Percentiles rank a stretch among this genome's conserved stretches.
Conservation (phyloP, 2,888 invertebrate genomes). For the Erebia aethiops region DNA sequence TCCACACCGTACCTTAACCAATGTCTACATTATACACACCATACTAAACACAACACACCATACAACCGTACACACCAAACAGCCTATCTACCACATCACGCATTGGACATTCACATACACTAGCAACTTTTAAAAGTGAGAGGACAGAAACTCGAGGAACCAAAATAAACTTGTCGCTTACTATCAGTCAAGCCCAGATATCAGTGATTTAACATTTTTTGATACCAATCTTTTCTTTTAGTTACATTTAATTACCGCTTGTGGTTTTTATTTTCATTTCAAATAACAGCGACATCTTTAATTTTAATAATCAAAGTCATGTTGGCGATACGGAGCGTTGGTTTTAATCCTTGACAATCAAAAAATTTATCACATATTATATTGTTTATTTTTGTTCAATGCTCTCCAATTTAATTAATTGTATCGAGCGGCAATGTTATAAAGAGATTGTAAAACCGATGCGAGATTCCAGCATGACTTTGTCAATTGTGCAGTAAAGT, state of each 20-base stretch:
- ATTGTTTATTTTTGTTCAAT: slow-evolving; percentile 16
- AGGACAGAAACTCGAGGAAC: slow-evolving; percentile 40
- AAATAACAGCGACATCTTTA: slow-evolving; percentile 40
- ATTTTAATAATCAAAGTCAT: slow-evolving; percentile 53
- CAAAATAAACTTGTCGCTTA: slow-evolving; percentile 36
- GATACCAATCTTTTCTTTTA: slow-evolving; percentile 45
- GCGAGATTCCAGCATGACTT: slow-evolving; percentile 68
- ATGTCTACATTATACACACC: slow-evolving; percentile 47
- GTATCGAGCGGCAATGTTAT: slow-evolving; percentile 8
- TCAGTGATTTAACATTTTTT: slow-evolving; percentile 57
- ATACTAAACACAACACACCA: slow-evolving; percentile 24
- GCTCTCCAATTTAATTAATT: slow-evolving; percentile 1
- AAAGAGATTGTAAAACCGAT: slow-evolving; percentile 47
- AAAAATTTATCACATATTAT: no score
- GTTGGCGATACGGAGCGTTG: slow-evolving; percentile 55
- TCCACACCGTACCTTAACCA: slow-evolving; percentile 85
- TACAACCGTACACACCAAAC: slow-evolving; percentile 31
- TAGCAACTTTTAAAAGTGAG: slow-evolving; percentile 38
- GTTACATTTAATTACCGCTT: slow-evolving; percentile 45
- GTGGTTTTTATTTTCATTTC: slow-evolving; percentile 48
- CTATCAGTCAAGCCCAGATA: slow-evolving; percentile 46
- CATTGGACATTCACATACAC: slow-evolving; percentile 40
- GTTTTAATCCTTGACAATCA: slow-evolving; percentile 24
- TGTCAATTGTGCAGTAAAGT: slow-evolving; percentile 54
- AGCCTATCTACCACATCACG: slow-evolving; percentile 39